Percentiles rank a stretch among this genome's conserved stretches.
phyloP scores from a whole-genome alignment of 92 coral and sea anemone species.

The Blastomussa wellsi region DNA sequence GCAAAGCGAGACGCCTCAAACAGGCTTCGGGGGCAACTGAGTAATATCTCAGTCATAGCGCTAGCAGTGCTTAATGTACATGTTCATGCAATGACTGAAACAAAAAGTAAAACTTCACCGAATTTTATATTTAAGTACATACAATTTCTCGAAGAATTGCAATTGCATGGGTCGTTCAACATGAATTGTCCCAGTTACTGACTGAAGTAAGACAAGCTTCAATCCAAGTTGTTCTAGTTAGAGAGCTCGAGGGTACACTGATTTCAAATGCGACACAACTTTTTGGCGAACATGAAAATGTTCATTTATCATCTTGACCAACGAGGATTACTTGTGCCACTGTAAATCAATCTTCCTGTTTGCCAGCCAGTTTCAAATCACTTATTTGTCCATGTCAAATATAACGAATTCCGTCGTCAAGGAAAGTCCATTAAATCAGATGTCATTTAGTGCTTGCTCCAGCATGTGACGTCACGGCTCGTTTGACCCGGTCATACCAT shows the following conservation, averaged over 20 bases:
- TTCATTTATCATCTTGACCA: too few species aligned
- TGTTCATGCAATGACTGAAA: not conserved
- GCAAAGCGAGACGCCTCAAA: not conserved
- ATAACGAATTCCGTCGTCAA: not conserved
- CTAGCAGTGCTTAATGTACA: not conserved
- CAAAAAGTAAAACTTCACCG: not conserved
- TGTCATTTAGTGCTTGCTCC: constrained; percentile 56
- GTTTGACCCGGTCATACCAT: constrained; percentile 90
- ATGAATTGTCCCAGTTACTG: not conserved
- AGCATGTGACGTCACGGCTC: constrained; percentile 73
- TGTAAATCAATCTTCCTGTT: too few species aligned
- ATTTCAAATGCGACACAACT: not conserved
- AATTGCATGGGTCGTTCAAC: not conserved
- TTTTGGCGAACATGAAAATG: too few species aligned
- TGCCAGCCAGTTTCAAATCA: not conserved
- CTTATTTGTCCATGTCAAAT: not conserved
- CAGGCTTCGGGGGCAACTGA: not conserved
- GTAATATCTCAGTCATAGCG: not conserved
- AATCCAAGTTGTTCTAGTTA: too few species aligned
- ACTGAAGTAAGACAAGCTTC: not conserved
- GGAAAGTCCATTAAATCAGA: not conserved
- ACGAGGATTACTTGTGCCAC: too few species aligned
- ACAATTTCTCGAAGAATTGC: not conserved
- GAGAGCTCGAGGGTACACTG: not conserved
- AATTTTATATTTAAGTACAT: not conserved